Conservation (phyloP, 37 sponge, comb jelly and placozoan genomes). For the Spongia lamella region DNA sequence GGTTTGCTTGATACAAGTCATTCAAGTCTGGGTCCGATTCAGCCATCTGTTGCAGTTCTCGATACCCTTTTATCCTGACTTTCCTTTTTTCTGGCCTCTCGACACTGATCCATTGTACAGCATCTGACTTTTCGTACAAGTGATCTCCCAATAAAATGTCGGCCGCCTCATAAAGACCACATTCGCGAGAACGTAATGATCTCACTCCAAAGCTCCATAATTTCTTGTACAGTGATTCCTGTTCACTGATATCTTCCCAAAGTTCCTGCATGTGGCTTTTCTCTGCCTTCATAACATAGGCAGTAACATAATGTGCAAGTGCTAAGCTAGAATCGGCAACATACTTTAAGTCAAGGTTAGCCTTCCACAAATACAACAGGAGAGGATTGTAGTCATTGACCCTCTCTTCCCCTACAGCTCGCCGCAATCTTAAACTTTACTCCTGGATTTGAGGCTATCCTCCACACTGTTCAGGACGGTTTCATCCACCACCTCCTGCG, state of each 20-base stretch:
- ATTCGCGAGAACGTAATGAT: slow-evolving; percentile 30
- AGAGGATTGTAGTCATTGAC: slow-evolving; percentile 61
- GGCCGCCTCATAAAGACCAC: slow-evolving; percentile 48
- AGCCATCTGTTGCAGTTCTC: slow-evolving; percentile 23
- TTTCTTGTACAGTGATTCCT: slow-evolving; percentile 16
- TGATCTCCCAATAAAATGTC: slow-evolving; percentile 58
- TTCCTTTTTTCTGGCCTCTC: slow-evolving; percentile 38
- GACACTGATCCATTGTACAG: slow-evolving; percentile 44
- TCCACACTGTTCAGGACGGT: slow-evolving; percentile 16
- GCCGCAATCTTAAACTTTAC: slow-evolving; percentile 35
- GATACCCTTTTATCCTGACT: slow-evolving; percentile 21
- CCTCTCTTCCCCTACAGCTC: slow-evolving; percentile 16
- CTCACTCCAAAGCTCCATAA: slow-evolving; percentile 44
- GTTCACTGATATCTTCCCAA: slow-evolving; percentile 36
- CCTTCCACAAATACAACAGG: slow-evolving; percentile 53
- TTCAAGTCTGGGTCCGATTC: slow-evolving; percentile 22
- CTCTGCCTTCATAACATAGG: slow-evolving; percentile 65
- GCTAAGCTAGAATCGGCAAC: slow-evolving; percentile 46
- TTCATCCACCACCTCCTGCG: slow-evolving; percentile 6
- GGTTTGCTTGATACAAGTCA: slow-evolving; percentile 32
- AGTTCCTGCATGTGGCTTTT: slow-evolving; percentile 51
- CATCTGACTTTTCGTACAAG: slow-evolving; percentile 38
- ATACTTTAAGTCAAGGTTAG: slow-evolving; percentile 55
- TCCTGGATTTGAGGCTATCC: slow-evolving; percentile 26
- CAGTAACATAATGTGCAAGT: slow-evolving; percentile 52